Base-by-base conservation (phyloP, 2,797 vertebrate species). In the Oryzias dopingdopingensis region DNA sequence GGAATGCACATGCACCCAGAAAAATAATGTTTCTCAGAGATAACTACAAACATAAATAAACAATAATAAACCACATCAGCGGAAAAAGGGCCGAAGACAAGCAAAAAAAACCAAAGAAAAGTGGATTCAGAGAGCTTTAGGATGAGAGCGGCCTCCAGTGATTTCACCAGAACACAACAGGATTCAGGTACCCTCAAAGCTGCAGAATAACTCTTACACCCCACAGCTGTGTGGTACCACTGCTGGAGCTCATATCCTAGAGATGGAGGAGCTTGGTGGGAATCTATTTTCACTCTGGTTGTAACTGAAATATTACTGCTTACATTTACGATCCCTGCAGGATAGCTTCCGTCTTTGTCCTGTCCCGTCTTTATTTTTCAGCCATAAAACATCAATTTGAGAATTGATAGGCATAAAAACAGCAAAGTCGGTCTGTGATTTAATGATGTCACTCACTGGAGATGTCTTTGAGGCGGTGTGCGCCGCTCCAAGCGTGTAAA, bases 1-100 rank as follows among this genome's bases (percentile, higher is more conserved):
- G 94, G 76, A 88, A 95, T 91, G 93, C 88, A 76, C 94, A 94
- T 94, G 94, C 92, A 91, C 81, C 82, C 86, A 82, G 70, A 88
- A 70, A 67, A 74, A 70, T 10, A 82, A 74, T 6, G 59, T 66
- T 74, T 70, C 72, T 72, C 53, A 48, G 65, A 71, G 54, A 73
- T 47, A 78, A 80, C 61, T 58, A 65, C n/a, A 75, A 56, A 22
- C n/a, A 52, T 59, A 65, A 54, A 60, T 60, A 52, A 63, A 59
- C 13, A 62, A 70, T 15, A 22, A 16, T 58, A 24, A 82, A 67
- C 84, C 79, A 82, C 72, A 89, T 88, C 83, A 80, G 80, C 80
- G 79, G 76, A 80, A 84, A 86, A 90, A 86, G 78, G 88, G 86
- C 81, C 74, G 72, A 85, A 79, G 76, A 76, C 57, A 56, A 79